Percentiles rank a stretch among this genome's conserved stretches.
Evolutionary conservation across 1,140 invertebrate genomes (phyloP).

Genomic region (Polypedilum pembai): DNA sequence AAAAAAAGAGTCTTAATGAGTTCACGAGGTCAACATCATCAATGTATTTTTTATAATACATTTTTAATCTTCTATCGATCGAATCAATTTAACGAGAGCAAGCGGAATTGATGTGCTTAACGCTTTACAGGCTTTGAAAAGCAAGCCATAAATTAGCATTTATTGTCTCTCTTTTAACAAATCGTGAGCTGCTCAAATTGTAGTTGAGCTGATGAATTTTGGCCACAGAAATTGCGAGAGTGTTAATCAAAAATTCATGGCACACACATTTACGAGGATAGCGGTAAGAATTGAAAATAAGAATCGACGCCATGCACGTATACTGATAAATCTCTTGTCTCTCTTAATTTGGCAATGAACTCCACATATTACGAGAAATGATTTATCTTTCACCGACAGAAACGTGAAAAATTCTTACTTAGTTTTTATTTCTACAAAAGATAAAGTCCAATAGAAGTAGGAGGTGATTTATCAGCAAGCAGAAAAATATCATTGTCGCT

Average conservation of each 20-base stretch:
- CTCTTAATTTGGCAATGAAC: not conserved
- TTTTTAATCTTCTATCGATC: slow-evolving; percentile 1
- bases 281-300: not conserved
- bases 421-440: too few species aligned
- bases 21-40: not conserved
- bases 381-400: not conserved
- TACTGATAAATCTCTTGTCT: not conserved
- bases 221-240: not conserved
- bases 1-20: not conserved
- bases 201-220: not conserved
- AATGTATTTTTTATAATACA: not conserved
- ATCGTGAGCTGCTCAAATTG: not conserved
- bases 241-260: slow-evolving; percentile 19
- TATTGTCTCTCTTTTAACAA: not conserved
- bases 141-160: slow-evolving; percentile 24
- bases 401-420: not conserved
- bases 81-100: not conserved
- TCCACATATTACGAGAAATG: not conserved
- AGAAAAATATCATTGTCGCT: not conserved
- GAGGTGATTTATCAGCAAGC: not conserved
- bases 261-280: not conserved
- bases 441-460: not conserved
- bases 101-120: not conserved
- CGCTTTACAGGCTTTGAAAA: not conserved
- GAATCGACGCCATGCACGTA: not conserved